Evolutionary conservation across 2,888 invertebrate genomes (phyloP).

Genomic region (Malacosoma neustria): DNA sequence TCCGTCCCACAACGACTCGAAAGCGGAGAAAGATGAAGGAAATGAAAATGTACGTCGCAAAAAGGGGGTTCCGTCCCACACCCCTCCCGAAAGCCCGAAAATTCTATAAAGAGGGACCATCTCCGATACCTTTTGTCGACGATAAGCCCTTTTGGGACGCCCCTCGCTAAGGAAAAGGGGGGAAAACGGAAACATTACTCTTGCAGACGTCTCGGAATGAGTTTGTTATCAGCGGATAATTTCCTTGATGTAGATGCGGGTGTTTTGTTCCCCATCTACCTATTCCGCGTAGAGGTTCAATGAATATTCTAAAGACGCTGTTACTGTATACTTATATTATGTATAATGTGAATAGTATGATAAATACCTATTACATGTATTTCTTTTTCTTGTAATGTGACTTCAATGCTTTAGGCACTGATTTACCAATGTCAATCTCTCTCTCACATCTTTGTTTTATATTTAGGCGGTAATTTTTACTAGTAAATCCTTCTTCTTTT

Average conservation of each 20-base stretch:
- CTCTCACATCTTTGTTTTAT: no score
- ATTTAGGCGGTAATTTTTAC: no score
- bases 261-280: slow-evolving; percentile 19
- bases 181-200: slow-evolving; percentile 57
- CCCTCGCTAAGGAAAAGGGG: slow-evolving; percentile 22
- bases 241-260: slow-evolving; percentile 49
- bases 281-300: slow-evolving; percentile 12
- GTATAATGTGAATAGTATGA: no score
- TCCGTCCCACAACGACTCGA: slow-evolving; percentile 44
- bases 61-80: slow-evolving; percentile 50
- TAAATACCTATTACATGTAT: no score
- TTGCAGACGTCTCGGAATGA: slow-evolving; percentile 51
- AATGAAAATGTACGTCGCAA: slow-evolving; percentile 74
- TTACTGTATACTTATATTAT: slow-evolving; percentile 7
- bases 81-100: slow-evolving; percentile 52
- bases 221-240: slow-evolving; percentile 63
- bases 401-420: no score
- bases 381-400: no score
- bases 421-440: no score
- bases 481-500: no score
- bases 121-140: slow-evolving; percentile 60
- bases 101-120: slow-evolving; percentile 65
- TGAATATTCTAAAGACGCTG: slow-evolving; percentile 1
- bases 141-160: slow-evolving; percentile 53
- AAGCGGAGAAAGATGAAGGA: slow-evolving; percentile 74